phyloP scores from a whole-genome alignment of 2,888 invertebrate species.

The Oscheius sp. region DNA sequence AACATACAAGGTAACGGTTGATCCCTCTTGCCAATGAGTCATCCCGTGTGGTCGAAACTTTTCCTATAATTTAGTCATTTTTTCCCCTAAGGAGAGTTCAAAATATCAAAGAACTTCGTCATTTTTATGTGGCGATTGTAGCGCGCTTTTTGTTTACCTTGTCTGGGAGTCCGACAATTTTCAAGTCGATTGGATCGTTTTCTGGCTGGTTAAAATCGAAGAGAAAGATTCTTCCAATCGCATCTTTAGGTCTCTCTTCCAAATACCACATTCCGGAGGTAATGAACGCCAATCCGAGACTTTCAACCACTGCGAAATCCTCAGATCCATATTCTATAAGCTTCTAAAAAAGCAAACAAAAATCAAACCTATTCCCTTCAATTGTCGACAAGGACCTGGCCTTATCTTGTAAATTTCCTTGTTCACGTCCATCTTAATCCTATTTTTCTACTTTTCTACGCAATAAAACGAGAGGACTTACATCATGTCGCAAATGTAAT shows the following conservation, averaged over 20 bases:
- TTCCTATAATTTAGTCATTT: no score
- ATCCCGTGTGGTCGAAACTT: conserved; percentile 55
- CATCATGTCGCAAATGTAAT: conserved; percentile 34
- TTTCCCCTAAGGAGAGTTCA: not conserved
- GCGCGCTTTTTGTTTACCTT: no score
- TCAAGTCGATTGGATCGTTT: not conserved
- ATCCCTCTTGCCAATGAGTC: conserved; percentile 39
- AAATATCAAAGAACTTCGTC: not conserved
- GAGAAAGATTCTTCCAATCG: conserved; percentile 41
- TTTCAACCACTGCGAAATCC: conserved; percentile 45
- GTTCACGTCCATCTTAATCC: conserved; percentile 38
- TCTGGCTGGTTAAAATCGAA: conserved; percentile 37
- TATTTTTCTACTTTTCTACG: not conserved
- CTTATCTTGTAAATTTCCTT: conserved; percentile 44
- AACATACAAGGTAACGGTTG: conserved; percentile 47
- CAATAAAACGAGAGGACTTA: conserved; percentile 33
- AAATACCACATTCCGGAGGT: conserved; percentile 52
- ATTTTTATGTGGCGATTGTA: no score
- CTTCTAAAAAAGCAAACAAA: no score
- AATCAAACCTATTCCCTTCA: conserved; percentile 39
- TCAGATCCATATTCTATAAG: conserved; percentile 48
- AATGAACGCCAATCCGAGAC: conserved; percentile 43
- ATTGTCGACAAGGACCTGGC: conserved; percentile 40
- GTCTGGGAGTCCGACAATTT: not conserved
- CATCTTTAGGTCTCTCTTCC: conserved; percentile 11